Base-by-base conservation (phyloP, 2,797 vertebrate species). In the Peromyscus melanophrys region DNA sequence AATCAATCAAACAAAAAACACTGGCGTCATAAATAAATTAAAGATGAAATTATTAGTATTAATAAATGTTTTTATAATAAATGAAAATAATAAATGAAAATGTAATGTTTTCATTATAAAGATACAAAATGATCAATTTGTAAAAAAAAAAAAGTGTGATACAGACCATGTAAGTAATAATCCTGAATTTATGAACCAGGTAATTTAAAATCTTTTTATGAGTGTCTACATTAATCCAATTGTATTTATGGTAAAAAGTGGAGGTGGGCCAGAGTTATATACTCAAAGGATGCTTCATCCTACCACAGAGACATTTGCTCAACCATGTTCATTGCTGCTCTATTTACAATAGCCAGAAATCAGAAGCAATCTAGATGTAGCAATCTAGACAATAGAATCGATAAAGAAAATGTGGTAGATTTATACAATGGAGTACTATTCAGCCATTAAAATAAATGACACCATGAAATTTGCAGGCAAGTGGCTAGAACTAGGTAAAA, bases 11-110 rank as follows among this genome's bases (percentile, higher is more conserved):
- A 57, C 57, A 19, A 59, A 19, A 59, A 59, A 59, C 37, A 46
- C 25, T 69, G 17, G 43, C 65, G 49, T 85, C 14, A 67, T 80
- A 90, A 92, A 27, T 78, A 92, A 96, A 95, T 13, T 86, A 83
- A 61, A 61, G 23, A 1, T 21, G 4, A 89, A 34, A 14, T 83
- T 83, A 82, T 46, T 21, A 83, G 8, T 78, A 95, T 96, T 63
- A 95, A 86, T 67, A 69, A n/a, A n/a, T n/a, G n/a, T n/a, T n/a
- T n/a, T n/a, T n/a, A n/a, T n/a, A n/a, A n/a, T n/a, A n/a, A n/a
- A n/a, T n/a, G n/a, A n/a, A n/a, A n/a, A n/a, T n/a, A n/a, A n/a
- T n/a, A n/a, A n/a, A n/a, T n/a, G n/a, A 87, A 77, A 95, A 43
- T 83, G 67, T 37, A 3, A 49, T 1, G 6, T 88, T 95, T 92